Evolutionary conservation across 2,888 invertebrate species (phyloP).

Genomic region (Pecten maximus): DNA sequence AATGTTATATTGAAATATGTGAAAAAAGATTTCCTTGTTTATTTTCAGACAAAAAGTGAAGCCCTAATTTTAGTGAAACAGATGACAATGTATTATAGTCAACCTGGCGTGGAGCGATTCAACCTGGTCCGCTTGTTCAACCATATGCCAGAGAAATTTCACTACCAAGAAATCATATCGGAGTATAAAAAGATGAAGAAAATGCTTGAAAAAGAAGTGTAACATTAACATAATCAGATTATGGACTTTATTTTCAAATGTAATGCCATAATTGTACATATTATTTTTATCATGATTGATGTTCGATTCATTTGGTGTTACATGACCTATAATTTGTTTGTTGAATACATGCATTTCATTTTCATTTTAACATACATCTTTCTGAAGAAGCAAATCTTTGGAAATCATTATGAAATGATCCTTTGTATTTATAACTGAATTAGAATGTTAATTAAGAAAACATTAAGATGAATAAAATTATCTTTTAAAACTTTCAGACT

Average conservation of each 20-base stretch:
- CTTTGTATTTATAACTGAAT: no score
- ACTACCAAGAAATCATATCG: constrained; percentile 64
- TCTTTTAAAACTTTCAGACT: no score
- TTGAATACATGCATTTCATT: no score
- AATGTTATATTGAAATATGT: background rate
- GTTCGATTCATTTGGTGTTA: no score
- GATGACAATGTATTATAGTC: constrained; percentile 72
- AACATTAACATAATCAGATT: background rate
- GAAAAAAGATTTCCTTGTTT: background rate
- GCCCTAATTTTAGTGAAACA: constrained; percentile 73
- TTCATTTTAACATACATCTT: no score
- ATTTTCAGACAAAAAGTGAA: constrained; percentile 68
- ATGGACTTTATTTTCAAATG: background rate
- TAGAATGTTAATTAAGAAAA: no score
- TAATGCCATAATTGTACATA: constrained; percentile 1
- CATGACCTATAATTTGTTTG: no score
- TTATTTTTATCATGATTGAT: background rate
- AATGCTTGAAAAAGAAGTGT: constrained; percentile 56
- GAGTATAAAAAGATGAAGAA: constrained; percentile 65
- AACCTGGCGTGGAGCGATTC: constrained; percentile 64
- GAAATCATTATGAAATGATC: no score
- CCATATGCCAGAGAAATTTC: constrained; percentile 66
- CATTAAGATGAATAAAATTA: no score
- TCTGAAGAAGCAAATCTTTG: no score
- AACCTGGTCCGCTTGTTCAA: constrained; percentile 69